These are phyloP conservation scores for Bombyx mori DNA, from an alignment of 1,140 invertebrate genomes.

Conservation along the genomic window ASM3026992v2 NC_085114.1:9980501-9981000, in stretches of 20 bases:
- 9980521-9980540: slow-evolving; percentile 29
- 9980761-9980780: slow-evolving; percentile 95
- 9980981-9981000: too few species aligned
- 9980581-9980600: slow-evolving; percentile 69
- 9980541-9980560: not conserved
- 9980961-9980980: too few species aligned
- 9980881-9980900: too few species aligned
- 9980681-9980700: slow-evolving; percentile 16
- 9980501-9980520: slow-evolving; percentile 58
- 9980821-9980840: slow-evolving; percentile 96
- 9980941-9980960: too few species aligned
- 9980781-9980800: slow-evolving; percentile 91
- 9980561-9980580: slow-evolving; percentile 2
- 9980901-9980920: too few species aligned
- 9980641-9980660: slow-evolving; percentile 70
- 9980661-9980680: slow-evolving; percentile 51
- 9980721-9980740: slow-evolving; percentile 54
- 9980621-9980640: slow-evolving; percentile 66
- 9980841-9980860: slow-evolving; percentile 82
- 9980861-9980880: too few species aligned
- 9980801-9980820: slow-evolving; percentile 90
- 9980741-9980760: slow-evolving; percentile 97
- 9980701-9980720: slow-evolving; percentile 32
- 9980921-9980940: too few species aligned
- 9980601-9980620: slow-evolving; percentile 70